Percentiles rank a stretch among this genome's conserved stretches.
phyloP scores from a whole-genome alignment of 2,113 vertebrate genomes.

The Collichthys lucidus region DNA sequence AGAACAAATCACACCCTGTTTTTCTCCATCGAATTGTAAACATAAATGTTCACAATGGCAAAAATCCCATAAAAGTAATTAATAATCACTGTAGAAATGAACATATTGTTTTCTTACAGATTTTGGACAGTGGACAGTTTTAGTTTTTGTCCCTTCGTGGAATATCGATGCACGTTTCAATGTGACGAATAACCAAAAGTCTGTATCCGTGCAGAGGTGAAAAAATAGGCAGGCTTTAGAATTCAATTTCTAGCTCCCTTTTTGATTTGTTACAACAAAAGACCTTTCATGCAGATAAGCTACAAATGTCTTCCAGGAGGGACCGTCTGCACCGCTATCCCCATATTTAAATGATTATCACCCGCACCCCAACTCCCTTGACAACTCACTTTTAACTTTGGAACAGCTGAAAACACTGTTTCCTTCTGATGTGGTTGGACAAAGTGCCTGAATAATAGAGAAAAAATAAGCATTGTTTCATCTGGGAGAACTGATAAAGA shows the following conservation, averaged over 20 bases:
- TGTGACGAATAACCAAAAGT: neutral
- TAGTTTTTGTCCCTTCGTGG: neutral
- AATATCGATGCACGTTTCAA: neutral
- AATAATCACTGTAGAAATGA: neutral
- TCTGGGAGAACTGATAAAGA: neutral
- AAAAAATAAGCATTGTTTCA: neutral
- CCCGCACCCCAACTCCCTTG: neutral
- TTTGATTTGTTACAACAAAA: neutral
- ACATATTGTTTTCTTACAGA: neutral
- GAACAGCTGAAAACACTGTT: neutral
- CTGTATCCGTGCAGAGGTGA: neutral
- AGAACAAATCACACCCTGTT: conserved; percentile 31
- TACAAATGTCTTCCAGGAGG: neutral
- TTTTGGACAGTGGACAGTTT: neutral
- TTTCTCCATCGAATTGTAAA: conserved; percentile 17
- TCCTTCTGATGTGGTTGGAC: neutral
- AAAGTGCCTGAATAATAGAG: neutral
- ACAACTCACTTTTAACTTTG: neutral
- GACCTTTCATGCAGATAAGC: neutral
- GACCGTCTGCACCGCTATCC: neutral
- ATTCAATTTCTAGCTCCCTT: neutral
- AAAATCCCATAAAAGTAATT: neutral
- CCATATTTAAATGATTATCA: neutral
- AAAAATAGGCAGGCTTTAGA: neutral
- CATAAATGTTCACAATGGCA: neutral